These are phyloP conservation scores for Ichneumoninae sp. DNA, from an alignment of 2,888 invertebrate genomes.

Conservation along the genomic window DNA sequence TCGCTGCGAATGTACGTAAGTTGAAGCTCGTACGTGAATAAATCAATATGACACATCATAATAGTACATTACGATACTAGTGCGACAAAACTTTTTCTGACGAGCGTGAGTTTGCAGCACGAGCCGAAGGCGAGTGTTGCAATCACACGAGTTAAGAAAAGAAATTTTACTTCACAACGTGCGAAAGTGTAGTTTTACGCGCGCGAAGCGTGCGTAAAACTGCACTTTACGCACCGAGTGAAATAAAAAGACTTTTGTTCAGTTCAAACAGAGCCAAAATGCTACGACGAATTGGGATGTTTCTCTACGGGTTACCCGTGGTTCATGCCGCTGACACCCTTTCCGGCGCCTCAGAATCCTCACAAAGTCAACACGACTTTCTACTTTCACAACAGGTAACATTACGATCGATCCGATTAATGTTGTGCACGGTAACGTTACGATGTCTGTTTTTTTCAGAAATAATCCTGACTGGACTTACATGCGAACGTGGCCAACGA, in stretches of 20 bases:
- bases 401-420: not conserved
- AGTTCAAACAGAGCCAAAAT: slow-evolving; percentile 70
- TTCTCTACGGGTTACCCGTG: slow-evolving; percentile 82
- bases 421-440: not conserved
- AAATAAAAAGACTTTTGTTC: not conserved
- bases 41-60: not conserved
- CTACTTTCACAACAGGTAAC: slow-evolving; percentile 78
- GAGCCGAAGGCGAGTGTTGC: too few species aligned
- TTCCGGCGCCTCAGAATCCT: slow-evolving; percentile 79
- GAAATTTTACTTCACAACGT: too few species aligned
- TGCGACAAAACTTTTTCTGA: too few species aligned
- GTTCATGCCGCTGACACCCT: slow-evolving; percentile 79
- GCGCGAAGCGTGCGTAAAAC: too few species aligned
- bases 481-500: slow-evolving; percentile 72
- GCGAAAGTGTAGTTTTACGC: too few species aligned
- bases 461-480: slow-evolving; percentile 46
- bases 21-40: not conserved
- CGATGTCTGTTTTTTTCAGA: slow-evolving; percentile 45
- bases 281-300: slow-evolving; percentile 82
- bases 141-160: too few species aligned
- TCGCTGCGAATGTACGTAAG: slow-evolving; percentile 12
- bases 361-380: slow-evolving; percentile 79
- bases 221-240: too few species aligned
- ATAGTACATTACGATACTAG: too few species aligned
- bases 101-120: too few species aligned